Evolutionary conservation across 1,140 invertebrate genomes (phyloP).

Genomic region (Tetragonula clypearis): DNA sequence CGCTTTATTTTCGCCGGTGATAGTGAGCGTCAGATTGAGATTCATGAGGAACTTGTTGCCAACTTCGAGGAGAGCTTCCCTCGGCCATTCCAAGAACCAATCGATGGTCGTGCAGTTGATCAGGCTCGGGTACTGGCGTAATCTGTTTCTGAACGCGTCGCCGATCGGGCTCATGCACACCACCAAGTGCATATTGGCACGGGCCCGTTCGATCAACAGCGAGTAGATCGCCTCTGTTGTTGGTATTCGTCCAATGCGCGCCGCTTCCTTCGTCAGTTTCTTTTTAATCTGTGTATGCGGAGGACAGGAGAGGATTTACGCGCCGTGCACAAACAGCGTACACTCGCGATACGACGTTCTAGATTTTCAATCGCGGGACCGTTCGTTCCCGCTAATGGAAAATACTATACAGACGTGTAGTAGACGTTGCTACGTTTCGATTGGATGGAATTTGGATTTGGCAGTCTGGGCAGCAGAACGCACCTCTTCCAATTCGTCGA

Average conservation of each 20-base stretch:
- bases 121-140: slow-evolving; percentile 92
- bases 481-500: slow-evolving; percentile 92
- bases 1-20: slow-evolving; percentile 82
- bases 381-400: too few relatives aligned
- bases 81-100: slow-evolving; percentile 94
- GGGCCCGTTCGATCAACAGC: slow-evolving; percentile 89
- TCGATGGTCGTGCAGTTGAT: slow-evolving; percentile 94
- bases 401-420: not conserved
- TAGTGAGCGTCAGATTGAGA: slow-evolving; percentile 86
- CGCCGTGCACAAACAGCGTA: too few relatives aligned
- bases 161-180: slow-evolving; percentile 94
- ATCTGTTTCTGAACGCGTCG: slow-evolving; percentile 88
- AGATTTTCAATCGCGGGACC: not conserved
- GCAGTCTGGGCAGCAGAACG: slow-evolving; percentile 65
- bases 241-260: slow-evolving; percentile 85
- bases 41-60: slow-evolving; percentile 87
- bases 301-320: not conserved
- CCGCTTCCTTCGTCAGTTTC: slow-evolving; percentile 85
- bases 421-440: not conserved
- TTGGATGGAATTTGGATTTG: not conserved
- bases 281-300: slow-evolving; percentile 84
- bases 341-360: too few relatives aligned
- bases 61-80: slow-evolving; percentile 92
- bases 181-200: slow-evolving; percentile 90
- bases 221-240: slow-evolving; percentile 87